These are phyloP conservation scores for Oophaga pumilio DNA, from an alignment of 2,113 vertebrate species.

Conservation along the genomic window DNA sequence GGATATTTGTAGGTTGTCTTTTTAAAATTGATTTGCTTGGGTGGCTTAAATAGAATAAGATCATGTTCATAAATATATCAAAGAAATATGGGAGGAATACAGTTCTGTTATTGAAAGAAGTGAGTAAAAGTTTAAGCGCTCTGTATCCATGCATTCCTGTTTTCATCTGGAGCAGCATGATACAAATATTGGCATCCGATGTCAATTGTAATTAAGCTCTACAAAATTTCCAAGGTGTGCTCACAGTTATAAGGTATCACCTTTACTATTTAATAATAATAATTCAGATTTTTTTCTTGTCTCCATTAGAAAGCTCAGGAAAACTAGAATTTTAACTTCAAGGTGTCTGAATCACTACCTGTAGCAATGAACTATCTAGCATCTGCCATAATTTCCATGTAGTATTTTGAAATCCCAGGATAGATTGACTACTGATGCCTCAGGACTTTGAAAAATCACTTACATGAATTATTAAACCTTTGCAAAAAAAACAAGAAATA, in stretches of 20 bases:
- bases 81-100: not conserved
- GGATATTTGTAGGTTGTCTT: not conserved
- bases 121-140: not conserved
- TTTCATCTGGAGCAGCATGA: not conserved
- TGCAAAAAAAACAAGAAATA: too few relatives aligned
- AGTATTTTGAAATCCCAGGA: not conserved
- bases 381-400: not conserved
- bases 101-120: not conserved
- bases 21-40: not conserved
- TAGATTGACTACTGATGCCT: too few relatives aligned
- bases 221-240: constrained; percentile 6
- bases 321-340: not conserved
- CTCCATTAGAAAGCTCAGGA: not conserved
- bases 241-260: constrained; percentile 8
- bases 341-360: not conserved
- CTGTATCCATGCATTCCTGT: not conserved
- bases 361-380: not conserved
- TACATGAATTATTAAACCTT: too few relatives aligned
- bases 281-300: not conserved
- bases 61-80: not conserved
- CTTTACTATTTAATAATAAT: constrained; percentile 11
- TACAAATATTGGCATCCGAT: constrained; percentile 12
- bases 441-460: too few relatives aligned
- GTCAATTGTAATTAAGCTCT: constrained; percentile 10
- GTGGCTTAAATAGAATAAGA: not conserved